These are phyloP conservation scores for Leistus spinibarbis DNA, from an alignment of 2,888 invertebrate genomes.

Conservation along the genomic window DNA sequence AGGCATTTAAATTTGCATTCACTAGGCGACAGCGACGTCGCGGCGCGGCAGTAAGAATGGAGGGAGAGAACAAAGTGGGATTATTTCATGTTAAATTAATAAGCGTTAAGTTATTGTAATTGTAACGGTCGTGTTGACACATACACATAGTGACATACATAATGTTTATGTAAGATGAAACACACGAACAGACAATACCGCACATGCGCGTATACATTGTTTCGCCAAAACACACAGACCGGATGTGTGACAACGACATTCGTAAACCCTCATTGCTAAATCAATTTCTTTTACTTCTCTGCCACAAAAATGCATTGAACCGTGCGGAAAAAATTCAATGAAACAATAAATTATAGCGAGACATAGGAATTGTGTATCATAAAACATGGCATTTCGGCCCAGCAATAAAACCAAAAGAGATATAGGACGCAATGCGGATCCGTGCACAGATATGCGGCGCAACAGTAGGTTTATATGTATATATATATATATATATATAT, in stretches of 20 bases:
- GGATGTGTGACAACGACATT: background rate
- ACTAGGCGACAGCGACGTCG: background rate
- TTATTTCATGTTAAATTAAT: slow-evolving; percentile 27
- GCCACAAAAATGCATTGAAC: slow-evolving; percentile 24
- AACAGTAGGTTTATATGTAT: background rate
- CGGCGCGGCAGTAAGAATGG: too few species aligned
- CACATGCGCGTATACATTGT: background rate
- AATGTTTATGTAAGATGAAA: background rate
- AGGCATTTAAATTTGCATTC: slow-evolving; percentile 27
- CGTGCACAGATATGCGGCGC: background rate
- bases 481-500: background rate
- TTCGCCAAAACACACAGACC: background rate
- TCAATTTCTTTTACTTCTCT: slow-evolving; percentile 25
- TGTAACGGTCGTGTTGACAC: slow-evolving; percentile 7
- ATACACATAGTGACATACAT: background rate
- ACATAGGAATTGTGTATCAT: slow-evolving; percentile 32
- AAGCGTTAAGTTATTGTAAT: slow-evolving; percentile 26
- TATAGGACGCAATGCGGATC: slow-evolving; percentile 15
- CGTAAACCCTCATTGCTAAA: slow-evolving; percentile 18
- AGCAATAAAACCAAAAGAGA: slow-evolving; percentile 33
- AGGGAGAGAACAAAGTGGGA: slow-evolving; percentile 8
- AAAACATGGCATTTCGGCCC: slow-evolving; percentile 31
- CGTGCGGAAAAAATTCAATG: slow-evolving; percentile 22
- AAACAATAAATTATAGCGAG: slow-evolving; percentile 32
- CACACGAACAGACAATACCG: background rate